Percentiles rank a stretch among this genome's conserved stretches.
Evolutionary conservation across 2,888 invertebrate species (phyloP).

Genomic region (Pseudococcus longispinus): DNA sequence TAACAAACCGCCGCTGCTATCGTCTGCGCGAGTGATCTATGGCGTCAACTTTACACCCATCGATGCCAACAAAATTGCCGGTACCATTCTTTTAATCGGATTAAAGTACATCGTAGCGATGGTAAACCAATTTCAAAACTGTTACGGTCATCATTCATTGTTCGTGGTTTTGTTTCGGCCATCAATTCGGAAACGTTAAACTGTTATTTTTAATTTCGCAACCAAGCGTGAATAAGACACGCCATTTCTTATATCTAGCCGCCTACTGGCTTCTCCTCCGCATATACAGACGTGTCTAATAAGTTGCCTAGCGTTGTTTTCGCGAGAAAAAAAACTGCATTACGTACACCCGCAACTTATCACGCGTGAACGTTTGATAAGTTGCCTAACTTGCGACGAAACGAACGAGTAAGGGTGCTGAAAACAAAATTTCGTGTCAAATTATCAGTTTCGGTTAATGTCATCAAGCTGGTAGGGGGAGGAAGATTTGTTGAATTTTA

Average conservation of each 20-base stretch:
- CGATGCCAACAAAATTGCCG: neutral
- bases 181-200: conserved; percentile 30
- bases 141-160: conserved; percentile 31
- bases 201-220: conserved; percentile 23
- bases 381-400: neutral
- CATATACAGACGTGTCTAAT: neutral
- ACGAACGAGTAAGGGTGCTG: neutral
- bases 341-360: neutral
- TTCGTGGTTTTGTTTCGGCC: neutral
- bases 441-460: neutral
- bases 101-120: neutral
- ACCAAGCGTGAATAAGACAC: neutral
- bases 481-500: neutral
- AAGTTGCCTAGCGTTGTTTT: neutral
- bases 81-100: neutral
- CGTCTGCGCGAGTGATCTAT: neutral
- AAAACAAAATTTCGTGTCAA: neutral
- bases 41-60: conserved; percentile 10
- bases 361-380: neutral
- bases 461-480: neutral
- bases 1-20: neutral
- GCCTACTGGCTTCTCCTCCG: neutral
- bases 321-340: neutral
- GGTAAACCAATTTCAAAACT: neutral
- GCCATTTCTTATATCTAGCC: neutral